Conservation (phyloP, 2,797 vertebrate genomes). For the Channa striata region DNA sequence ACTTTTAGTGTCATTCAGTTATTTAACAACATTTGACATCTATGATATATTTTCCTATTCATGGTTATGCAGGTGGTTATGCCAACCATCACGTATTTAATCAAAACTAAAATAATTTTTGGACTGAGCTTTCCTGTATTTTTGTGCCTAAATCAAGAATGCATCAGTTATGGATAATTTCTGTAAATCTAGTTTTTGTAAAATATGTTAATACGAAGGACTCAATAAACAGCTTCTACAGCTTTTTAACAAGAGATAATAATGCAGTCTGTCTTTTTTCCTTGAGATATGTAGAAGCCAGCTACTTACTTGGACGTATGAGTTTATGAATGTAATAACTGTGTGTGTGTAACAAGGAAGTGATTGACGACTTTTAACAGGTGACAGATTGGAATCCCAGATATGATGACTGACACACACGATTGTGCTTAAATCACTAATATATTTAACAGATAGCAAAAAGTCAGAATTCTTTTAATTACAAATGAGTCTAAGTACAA, state of each 20-base stretch:
- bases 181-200: conserved; percentile 84
- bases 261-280: not conserved
- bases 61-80: conserved; percentile 47
- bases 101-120: conserved; percentile 53
- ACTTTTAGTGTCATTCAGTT: conserved; percentile 36
- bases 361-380: not conserved
- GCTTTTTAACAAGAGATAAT: conserved; percentile 69
- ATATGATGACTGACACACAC: too few species aligned
- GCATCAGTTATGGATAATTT: conserved; percentile 68
- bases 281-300: not conserved
- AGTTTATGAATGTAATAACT: not conserved
- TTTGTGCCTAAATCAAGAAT: conserved; percentile 79
- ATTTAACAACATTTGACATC: conserved; percentile 47
- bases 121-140: conserved; percentile 71
- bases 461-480: too few species aligned
- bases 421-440: too few species aligned
- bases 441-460: too few species aligned
- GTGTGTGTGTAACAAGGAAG: not conserved
- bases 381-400: too few species aligned
- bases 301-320: not conserved
- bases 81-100: conserved; percentile 63
- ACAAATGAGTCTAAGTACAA: too few species aligned
- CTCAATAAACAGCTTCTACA: conserved; percentile 75
- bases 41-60: conserved; percentile 62
- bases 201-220: conserved; percentile 76